These are phyloP conservation scores for Parazoanthus atlanticus DNA, from an alignment of 92 coral and sea anemone species.

Conservation along the genomic window DNA sequence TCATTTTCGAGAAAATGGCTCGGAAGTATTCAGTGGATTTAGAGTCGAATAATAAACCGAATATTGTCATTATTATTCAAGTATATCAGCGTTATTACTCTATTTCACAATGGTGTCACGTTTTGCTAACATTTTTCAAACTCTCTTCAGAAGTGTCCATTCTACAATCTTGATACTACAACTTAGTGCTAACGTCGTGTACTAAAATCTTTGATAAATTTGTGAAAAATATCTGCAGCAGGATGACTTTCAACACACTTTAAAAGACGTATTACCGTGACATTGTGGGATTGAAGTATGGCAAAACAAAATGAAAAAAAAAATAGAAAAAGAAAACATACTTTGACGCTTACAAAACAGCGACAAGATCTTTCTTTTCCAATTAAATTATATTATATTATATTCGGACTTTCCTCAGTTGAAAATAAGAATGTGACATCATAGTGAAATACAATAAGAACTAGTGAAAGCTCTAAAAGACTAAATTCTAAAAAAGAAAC, in stretches of 20 bases:
- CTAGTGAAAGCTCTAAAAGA: no score
- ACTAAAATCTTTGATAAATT: not conserved
- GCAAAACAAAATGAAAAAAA: not conserved
- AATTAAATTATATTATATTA: no score
- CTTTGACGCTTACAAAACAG: no score
- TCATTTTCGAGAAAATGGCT: not conserved
- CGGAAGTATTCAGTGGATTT: not conserved
- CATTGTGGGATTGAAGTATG: no score
- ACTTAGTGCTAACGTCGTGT: not conserved
- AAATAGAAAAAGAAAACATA: not conserved
- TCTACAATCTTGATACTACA: not conserved
- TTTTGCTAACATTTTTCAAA: not conserved
- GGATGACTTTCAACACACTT: not conserved
- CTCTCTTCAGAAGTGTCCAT: not conserved
- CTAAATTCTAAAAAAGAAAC: no score
- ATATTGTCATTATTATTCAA: not conserved
- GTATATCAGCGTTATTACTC: not conserved
- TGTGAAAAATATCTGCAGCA: no score
- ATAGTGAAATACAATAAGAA: no score
- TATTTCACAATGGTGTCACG: not conserved
- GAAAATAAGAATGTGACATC: no score
- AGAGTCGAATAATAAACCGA: not conserved
- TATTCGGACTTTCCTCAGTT: no score
- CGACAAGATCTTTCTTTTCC: no score
- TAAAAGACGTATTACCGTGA: no score